A percentile compares a stretch with the other conserved stretches of the same genome.
Conservation (phyloP, 1,140 invertebrate species). For the Drosophila kanapiae region DNA sequence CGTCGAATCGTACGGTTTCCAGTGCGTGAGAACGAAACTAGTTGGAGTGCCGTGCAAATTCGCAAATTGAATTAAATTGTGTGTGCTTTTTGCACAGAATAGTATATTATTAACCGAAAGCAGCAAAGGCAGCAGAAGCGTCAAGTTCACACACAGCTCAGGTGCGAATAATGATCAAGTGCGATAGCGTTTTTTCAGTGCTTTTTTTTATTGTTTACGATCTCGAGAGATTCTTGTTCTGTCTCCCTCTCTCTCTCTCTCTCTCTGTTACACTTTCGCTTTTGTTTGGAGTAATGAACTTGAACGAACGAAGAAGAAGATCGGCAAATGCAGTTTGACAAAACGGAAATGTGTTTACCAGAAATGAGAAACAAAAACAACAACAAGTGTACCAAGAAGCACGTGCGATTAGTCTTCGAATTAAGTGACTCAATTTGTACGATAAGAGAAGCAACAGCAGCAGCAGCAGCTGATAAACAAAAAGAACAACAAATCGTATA, state of each 20-base stretch:
- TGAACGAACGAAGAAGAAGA: conserved; percentile 1
- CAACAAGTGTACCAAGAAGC: conserved; percentile 35
- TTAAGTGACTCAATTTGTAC: conserved; percentile 5
- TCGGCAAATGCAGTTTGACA: conserved; percentile 21
- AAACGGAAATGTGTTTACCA: conserved; percentile 33
- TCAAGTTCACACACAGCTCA: conserved; percentile 27
- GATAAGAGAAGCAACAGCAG: conserved; percentile 25
- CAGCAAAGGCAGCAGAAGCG: neutral
- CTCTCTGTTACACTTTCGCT: conserved; percentile 55
- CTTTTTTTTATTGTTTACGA: conserved; percentile 36
- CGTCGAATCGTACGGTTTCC: conserved; percentile 52
- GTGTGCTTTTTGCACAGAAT: conserved; percentile 15
- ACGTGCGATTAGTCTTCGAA: conserved; percentile 31
- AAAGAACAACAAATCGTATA: conserved; percentile 19
- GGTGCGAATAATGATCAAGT: conserved; percentile 18
- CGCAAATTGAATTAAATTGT: conserved; percentile 44
- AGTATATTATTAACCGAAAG: conserved; percentile 2
- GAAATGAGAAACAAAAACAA: conserved; percentile 15
- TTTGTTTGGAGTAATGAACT: conserved; percentile 52
- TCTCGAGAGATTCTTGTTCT: conserved; percentile 38
- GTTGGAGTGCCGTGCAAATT: conserved; percentile 12
- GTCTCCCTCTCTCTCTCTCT: conserved; percentile 15
- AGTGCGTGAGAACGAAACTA: conserved; percentile 40
- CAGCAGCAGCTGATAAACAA: conserved; percentile 23
- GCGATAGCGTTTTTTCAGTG: conserved; percentile 1